Base-by-base conservation (phyloP, 30 jellyfish, hydroid and myxozoan species). In the Rhopilema esculentum region DNA sequence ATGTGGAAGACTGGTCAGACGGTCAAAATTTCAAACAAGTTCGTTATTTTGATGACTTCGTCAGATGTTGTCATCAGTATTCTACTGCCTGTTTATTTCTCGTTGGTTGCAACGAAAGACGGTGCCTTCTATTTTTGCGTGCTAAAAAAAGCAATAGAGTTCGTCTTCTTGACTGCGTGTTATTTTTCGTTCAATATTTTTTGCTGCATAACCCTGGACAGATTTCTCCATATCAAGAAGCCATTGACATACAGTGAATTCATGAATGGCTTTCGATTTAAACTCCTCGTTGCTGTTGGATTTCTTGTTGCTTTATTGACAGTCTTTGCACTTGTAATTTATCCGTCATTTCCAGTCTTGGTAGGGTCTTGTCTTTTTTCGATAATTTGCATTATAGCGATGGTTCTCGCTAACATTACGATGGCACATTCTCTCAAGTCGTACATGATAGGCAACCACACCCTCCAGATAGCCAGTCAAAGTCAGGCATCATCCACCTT, bases 171-270 rank as follows among this genome's bases (percentile, higher is more conserved):
- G 48, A 19, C 31, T 8, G 30, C 77, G 69, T 17, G 50, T 19
- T 49, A 78, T 8, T 78, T 62, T 64, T 78, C 88, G 30, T 64
- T 64, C 53, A 57, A 78, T 78, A 61, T 78, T 18, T 62, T 33
- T 2, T 78, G 76, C 80, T 78, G 88, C 71, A 78, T 78, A 19
- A 78, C 88, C 19, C 25, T 78, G 19, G 88, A 78, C 49, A 64
- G 88, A 18, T 78, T 19, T 31, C 19, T 78, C 17, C 88, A 57
- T 63, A 66, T 78, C 31, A 57, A 23, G 65, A 78, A 29, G 26
- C 40, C 77, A 9, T 24, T 20, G 21, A 28, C 33, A 1, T 78
- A 78, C 66, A 63, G 26, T 21, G 30, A 28, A 16, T 31, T 24
- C 23, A 78, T 78, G 88, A 78, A n/a, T 30, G 69, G 65, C 33